Conservation (phyloP, 1,140 invertebrate genomes). For the Drosophila pachea region DNA sequence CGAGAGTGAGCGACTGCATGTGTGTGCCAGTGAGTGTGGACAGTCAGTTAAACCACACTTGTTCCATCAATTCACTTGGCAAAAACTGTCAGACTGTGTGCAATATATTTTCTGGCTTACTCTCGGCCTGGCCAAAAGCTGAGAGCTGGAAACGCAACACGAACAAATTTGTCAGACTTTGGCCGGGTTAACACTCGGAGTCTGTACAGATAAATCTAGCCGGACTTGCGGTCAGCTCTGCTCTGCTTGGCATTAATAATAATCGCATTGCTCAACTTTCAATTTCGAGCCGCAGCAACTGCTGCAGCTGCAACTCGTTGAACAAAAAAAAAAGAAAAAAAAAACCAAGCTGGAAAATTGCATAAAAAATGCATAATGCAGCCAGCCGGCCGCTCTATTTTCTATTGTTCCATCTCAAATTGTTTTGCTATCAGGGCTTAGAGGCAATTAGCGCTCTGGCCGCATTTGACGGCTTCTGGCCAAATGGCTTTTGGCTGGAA, state of each 20-base stretch:
- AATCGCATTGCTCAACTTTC: too few relatives aligned
- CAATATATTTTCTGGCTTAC: constrained; percentile 3
- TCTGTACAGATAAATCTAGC: too few relatives aligned
- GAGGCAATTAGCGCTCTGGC: constrained; percentile 13
- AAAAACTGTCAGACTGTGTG: constrained; percentile 1
- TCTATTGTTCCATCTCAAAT: constrained; percentile 11
- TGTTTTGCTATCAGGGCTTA: constrained; percentile 18
- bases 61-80: not conserved
- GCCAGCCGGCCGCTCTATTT: not conserved
- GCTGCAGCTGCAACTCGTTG: too few relatives aligned
- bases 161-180: not conserved
- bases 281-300: too few relatives aligned
- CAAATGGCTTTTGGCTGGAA: not conserved
- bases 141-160: too few relatives aligned
- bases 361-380: constrained; percentile 25
- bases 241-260: too few relatives aligned
- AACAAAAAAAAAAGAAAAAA: not conserved
- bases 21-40: not conserved
- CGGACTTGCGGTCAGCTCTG: too few relatives aligned
- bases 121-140: not conserved
- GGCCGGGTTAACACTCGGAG: too few relatives aligned
- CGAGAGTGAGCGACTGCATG: not conserved
- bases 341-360: constrained; percentile 16
- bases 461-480: not conserved
- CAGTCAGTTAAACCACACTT: constrained; percentile 7